Conservation (phyloP, 1,140 invertebrate genomes). For the Chironomus striatipennis region DNA sequence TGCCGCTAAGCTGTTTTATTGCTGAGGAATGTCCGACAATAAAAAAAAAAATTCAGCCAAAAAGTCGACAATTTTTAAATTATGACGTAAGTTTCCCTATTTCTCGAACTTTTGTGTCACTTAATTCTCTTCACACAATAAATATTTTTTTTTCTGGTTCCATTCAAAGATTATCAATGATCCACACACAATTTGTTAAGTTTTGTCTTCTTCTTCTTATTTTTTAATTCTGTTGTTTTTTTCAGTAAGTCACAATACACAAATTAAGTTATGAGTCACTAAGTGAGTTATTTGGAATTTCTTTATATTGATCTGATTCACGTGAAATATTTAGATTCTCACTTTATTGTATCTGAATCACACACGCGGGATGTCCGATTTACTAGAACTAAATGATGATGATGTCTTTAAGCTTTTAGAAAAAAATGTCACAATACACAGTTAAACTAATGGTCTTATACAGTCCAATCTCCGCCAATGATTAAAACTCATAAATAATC, state of each 20-base stretch:
- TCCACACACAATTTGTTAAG: background rate
- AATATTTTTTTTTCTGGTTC: no score
- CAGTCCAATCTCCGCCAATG: background rate
- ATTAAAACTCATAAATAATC: constrained; percentile 11
- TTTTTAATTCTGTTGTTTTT: no score
- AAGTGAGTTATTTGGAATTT: background rate
- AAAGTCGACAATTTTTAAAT: no score
- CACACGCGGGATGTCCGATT: background rate
- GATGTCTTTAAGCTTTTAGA: background rate
- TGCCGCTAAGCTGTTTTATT: no score
- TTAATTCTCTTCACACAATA: no score
- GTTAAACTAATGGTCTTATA: background rate
- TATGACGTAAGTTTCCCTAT: no score
- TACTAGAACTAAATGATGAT: background rate
- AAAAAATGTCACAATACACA: background rate
- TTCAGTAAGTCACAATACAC: no score
- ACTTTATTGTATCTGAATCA: background rate
- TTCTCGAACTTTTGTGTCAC: no score
- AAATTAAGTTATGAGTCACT: background rate
- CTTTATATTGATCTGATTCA: background rate
- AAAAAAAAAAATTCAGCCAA: no score
- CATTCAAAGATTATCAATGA: background rate
- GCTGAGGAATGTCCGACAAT: no score
- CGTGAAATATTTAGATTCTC: background rate
- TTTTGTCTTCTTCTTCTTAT: background rate